Base-by-base conservation (phyloP, 2,113 vertebrate species). In the Psilopsiagon aymara region DNA sequence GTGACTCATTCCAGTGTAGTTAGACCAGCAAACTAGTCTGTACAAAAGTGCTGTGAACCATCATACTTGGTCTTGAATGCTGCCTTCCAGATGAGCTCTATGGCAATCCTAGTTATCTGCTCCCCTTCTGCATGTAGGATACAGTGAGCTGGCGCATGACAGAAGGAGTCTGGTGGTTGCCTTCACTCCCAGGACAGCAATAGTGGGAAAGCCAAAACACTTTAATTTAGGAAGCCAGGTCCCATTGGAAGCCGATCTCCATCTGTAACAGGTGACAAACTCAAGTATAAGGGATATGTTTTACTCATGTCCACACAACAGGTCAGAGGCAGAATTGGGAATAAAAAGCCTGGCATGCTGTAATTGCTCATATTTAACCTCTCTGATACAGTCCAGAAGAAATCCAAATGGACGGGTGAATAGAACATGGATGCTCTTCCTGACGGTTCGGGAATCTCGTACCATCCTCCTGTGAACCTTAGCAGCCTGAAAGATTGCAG, bases 391-490 rank as follows among this genome's bases (percentile, higher is more conserved):
- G 29, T 2, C 4, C 2, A 18, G 62, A 69, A 86, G 39, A 75
- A 87, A 86, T 57, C 20, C 31, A 27, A 33, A 60, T 15, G 29
- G 14, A 1, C 44, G 46, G 2, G 7, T 70, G 31, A 68, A 47
- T 14, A 53, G 7, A 63, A 14, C 2, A 3, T 2, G 3, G 5
- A 0, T 15, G 25, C 3, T 1, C 24, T 77, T n/a, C 43, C 52
- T 49, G 31, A 14, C 78, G 82, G 49, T 66, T 52, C 14, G 18
- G 84, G 84, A 80, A 91, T 81, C 78, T 39, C 37, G 87, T 87
- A 46, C 28, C 81, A 85, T 74, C 49, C 62, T 76, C 19, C 66
- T 82, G 92, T 89, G 91, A 97, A 67, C 59, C 66, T 29, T 27
- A 41, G 59, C 39, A 78, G 62, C 81, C 14, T 53, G 47, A 47